Conservation (phyloP, 2,888 invertebrate genomes). For the Ganaspis brasiliensis region DNA sequence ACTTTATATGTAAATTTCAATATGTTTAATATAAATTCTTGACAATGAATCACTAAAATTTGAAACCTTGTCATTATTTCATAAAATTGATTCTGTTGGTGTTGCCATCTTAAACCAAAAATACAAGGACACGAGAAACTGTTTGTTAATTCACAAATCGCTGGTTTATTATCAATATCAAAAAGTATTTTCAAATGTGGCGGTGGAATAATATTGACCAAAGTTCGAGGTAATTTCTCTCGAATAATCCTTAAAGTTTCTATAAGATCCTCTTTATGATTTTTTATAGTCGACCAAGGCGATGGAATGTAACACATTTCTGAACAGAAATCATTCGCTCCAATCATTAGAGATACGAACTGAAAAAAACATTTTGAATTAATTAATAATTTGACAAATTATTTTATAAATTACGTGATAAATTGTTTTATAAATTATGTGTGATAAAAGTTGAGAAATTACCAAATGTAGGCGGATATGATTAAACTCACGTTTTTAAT, state of each 20-base stretch:
- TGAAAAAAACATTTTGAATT: too few relatives aligned
- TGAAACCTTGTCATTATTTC: slow-evolving; percentile 80
- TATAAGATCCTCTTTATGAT: slow-evolving; percentile 81
- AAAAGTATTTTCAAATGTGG: slow-evolving; percentile 81
- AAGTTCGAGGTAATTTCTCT: slow-evolving; percentile 84
- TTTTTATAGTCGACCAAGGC: slow-evolving; percentile 78
- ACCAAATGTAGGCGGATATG: too few relatives aligned
- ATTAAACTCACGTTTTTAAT: too few relatives aligned
- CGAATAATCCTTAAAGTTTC: slow-evolving; percentile 81
- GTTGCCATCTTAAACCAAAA: slow-evolving; percentile 77
- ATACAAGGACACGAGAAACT: slow-evolving; percentile 83
- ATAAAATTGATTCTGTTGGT: slow-evolving; percentile 75
- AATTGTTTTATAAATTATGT: background rate
- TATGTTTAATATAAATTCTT: too few relatives aligned
- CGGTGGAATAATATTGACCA: slow-evolving; percentile 83
- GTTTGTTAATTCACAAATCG: slow-evolving; percentile 79
- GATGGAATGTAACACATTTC: slow-evolving; percentile 82
- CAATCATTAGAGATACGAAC: slow-evolving; percentile 84
- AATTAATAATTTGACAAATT: too few relatives aligned
- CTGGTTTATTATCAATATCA: slow-evolving; percentile 74
- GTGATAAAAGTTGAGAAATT: too few relatives aligned
- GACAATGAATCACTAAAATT: slow-evolving; percentile 1
- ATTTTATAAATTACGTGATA: background rate
- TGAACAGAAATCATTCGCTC: slow-evolving; percentile 84
- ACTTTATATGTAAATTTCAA: slow-evolving; percentile 30